Conservation (phyloP, 2,888 invertebrate genomes). For the Acleris laterana region DNA sequence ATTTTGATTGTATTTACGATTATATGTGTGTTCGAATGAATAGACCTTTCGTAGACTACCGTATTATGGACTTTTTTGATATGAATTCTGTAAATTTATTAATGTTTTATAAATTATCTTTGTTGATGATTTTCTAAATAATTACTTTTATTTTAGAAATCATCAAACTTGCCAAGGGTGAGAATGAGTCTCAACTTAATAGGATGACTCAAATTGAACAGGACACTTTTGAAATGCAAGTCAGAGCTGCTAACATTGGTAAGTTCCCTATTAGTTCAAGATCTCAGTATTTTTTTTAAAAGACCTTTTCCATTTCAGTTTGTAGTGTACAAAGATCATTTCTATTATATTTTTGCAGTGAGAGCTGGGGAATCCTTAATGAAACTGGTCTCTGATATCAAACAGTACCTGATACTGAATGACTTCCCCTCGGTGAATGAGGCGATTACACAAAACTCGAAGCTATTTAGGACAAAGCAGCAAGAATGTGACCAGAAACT, state of each 20-base stretch:
- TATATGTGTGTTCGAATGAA: too few species aligned
- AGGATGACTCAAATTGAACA: constrained; percentile 97
- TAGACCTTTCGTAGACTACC: too few species aligned
- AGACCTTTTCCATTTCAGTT: too few species aligned
- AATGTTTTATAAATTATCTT: too few species aligned
- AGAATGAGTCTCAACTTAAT: constrained; percentile 95
- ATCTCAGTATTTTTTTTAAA: too few species aligned
- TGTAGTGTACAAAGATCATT: neutral
- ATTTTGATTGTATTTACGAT: too few species aligned
- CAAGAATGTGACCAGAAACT: constrained; percentile 96
- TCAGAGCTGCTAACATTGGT: constrained; percentile 96
- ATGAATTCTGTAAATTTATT: too few species aligned
- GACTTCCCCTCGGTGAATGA: constrained; percentile 99
- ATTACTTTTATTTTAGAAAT: constrained; percentile 84
- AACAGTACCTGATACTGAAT: constrained; percentile 98
- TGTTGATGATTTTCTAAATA: too few species aligned
- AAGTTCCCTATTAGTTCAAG: neutral
- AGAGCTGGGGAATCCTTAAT: constrained; percentile 98
- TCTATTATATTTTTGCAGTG: constrained; percentile 82
- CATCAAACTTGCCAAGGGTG: constrained; percentile 93
- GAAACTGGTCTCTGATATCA: constrained; percentile 98
- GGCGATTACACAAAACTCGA: constrained; percentile 96
- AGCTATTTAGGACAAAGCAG: constrained; percentile 94
- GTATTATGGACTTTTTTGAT: too few species aligned
- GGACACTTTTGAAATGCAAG: constrained; percentile 98